Base-by-base conservation (phyloP, 2,888 invertebrate species). In the Lithodes maja region DNA sequence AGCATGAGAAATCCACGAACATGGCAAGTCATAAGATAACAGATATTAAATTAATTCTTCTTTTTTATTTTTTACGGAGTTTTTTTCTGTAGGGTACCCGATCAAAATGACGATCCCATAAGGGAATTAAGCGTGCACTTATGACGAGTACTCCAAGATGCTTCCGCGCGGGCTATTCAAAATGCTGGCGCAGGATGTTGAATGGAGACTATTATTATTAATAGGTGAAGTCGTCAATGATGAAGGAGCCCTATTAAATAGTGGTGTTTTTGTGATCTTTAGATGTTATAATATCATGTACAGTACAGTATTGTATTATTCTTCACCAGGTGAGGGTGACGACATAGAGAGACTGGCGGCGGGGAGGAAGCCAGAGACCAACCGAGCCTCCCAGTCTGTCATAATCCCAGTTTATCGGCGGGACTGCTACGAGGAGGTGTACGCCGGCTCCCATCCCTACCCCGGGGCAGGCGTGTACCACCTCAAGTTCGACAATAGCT, bases 401-500 rank as follows among this genome's bases (percentile, higher is more conserved):
- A 97, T 99, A 92, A 97, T 98, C 92, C 98, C 99, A 86, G 97
- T 99, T 55, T 99, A 97, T 94, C 96, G 99, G 93, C 95, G 99
- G 91, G 99, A 99, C 94, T 98, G 98, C 93, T 99, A 99, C 93
- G 97, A 96, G 92, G 99, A 98, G 95, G 95, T 95, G 74, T 95
- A 95, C 92, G 95, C 95, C 83, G 95, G 95, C 54, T 94, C 94
- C 89, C 95, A 95, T 93, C 93, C 94, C 75, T 95, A 95, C 93
- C 95, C 95, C 5, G 92, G 92, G 52, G 88, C 98, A 94, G 99
- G 99, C 33, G 98, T 99, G 71, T 99, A 99, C 94, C 95, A 99
- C 93, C 95, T 99, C 75, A 99, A 99, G 94, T 99, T 99, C 94
- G 99, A 99, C 95, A 99, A 99, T 94, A 98, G 99, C 0, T 99